Evolutionary conservation across 1,140 invertebrate genomes (phyloP).

Genomic region (Pantala flavescens): DNA sequence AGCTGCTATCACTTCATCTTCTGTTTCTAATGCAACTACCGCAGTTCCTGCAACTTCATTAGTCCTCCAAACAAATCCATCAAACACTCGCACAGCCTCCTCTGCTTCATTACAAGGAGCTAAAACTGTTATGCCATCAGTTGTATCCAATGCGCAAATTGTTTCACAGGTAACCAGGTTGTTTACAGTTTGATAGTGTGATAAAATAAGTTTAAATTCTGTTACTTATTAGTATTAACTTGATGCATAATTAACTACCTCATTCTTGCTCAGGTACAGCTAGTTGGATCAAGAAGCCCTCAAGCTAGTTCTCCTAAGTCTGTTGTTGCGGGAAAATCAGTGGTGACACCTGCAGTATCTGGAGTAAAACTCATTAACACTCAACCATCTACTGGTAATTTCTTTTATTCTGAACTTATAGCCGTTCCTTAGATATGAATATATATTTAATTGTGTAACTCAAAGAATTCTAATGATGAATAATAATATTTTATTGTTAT

Average conservation of each 20-base stretch:
- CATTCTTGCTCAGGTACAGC: constrained; percentile 11
- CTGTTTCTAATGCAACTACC: not conserved
- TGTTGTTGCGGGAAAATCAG: constrained; percentile 12
- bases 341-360: constrained; percentile 15
- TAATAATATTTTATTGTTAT: too few relatives aligned
- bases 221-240: too few relatives aligned
- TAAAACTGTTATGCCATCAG: not conserved
- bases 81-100: not conserved
- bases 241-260: too few relatives aligned
- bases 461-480: too few relatives aligned
- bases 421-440: too few relatives aligned
- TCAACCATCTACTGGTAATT: not conserved
- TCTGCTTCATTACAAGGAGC: not conserved
- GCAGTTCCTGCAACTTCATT: not conserved
- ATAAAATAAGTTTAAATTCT: too few relatives aligned
- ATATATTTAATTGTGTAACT: too few relatives aligned
- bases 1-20: not conserved
- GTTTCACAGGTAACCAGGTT: not conserved
- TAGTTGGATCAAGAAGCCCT: constrained; percentile 19
- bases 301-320: constrained; percentile 13
- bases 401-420: too few relatives aligned
- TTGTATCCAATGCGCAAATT: not conserved
- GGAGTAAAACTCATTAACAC: constrained; percentile 19
- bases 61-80: not conserved
- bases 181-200: too few relatives aligned